Evolutionary conservation across 2,888 invertebrate species (phyloP), one percentile per base, ranked within the genome.

Genomic region (Masnerella sp.): DNA sequence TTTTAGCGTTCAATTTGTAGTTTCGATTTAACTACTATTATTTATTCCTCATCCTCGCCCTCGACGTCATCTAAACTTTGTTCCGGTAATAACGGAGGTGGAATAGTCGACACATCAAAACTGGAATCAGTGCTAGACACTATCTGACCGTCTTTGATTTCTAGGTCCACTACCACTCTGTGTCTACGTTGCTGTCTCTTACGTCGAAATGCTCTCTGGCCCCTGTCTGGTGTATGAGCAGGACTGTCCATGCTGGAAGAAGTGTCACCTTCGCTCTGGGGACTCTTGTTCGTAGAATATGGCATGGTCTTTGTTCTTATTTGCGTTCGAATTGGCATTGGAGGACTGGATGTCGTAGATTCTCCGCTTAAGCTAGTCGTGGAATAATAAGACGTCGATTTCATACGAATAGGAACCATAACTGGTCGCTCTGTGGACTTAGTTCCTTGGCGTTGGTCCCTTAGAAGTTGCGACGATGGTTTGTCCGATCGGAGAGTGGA

Each of bases 61-160:
- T 94, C 94, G 82, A 93, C 93, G 52, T 82, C 77, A 54, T 82
- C 77, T 47, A 80, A 78, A 18, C 83, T 82, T 11, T 77, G 79
- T 32, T 94, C 94, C 58, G 92, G 91, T 81, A 94, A 90, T 76
- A 93, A 89, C 56, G 94, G 94, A 56, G 94, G 94, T n/a, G 94
- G 94, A 80, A 94, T 90, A 18, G 91, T 92, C 28, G 93, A 91
- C 14, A 94, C 92, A 81, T 94, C 94, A 83, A 94, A 92, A 82
- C 91, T 91, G 62, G 92, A 92, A 77, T 94, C 94, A n/a, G 92
- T 92, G 62, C 92, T 88, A 1, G 87, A 87, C 0, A 88, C 82
- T 25, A 88, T 85, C 34, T 86, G 88, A 2, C 87, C 87, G 58
- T 88, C 86, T 62, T 88, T 85, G 0, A 88, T 82, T 73, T 88